Percentiles rank a stretch among this genome's conserved stretches.
Evolutionary conservation across 2,888 invertebrate genomes (phyloP).

Genomic region (Cryptosula pallasiana): DNA sequence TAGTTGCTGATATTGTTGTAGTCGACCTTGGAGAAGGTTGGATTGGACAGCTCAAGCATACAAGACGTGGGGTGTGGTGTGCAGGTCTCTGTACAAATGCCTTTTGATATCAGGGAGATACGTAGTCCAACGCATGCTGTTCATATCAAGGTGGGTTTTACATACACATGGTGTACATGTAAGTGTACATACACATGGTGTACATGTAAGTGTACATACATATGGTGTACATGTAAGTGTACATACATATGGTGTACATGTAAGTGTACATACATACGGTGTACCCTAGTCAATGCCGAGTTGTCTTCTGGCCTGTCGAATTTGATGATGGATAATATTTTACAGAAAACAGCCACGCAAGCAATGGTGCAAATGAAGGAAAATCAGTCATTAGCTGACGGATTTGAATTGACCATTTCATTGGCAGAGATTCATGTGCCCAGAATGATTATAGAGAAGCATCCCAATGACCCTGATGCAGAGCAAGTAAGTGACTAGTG

Average conservation of each 20-base stretch:
- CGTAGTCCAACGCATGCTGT: conserved; percentile 47
- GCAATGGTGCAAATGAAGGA: conserved; percentile 47
- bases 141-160: conserved; percentile 40
- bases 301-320: too few relatives aligned
- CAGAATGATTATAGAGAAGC: conserved; percentile 54
- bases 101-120: conserved; percentile 48
- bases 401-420: conserved; percentile 51
- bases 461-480: conserved; percentile 33
- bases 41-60: conserved; percentile 26
- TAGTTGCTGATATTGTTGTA: too few relatives aligned
- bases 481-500: not conserved
- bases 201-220: too few relatives aligned
- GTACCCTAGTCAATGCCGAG: too few relatives aligned
- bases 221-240: too few relatives aligned
- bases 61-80: conserved; percentile 32
- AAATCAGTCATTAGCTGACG: conserved; percentile 40
- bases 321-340: too few relatives aligned
- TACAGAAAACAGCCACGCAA: conserved; percentile 45
- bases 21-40: conserved; percentile 33
- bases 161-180: too few relatives aligned
- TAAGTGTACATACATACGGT: too few relatives aligned
- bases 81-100: conserved; percentile 51
- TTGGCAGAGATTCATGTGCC: conserved; percentile 54
- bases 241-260: too few relatives aligned
- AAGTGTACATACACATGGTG: too few relatives aligned